Evolutionary conservation across 2,113 vertebrate species (phyloP), one percentile per base, ranked within the genome.

Genomic region (Nothobranchius furzeri): DNA sequence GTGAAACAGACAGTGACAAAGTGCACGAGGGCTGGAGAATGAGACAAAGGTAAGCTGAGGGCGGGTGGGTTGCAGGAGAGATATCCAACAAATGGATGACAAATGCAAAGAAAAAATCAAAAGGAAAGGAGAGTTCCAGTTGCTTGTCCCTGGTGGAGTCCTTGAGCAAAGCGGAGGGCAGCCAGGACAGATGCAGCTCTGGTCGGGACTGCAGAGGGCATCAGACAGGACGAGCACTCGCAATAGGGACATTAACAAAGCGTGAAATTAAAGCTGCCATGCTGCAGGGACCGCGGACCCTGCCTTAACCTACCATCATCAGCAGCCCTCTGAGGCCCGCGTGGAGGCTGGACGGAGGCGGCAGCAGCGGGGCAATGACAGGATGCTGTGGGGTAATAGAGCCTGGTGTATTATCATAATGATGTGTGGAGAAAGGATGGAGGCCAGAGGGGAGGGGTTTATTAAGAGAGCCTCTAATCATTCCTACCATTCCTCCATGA

Each of bases 201-300:
- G 75, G 85, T 64, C 37, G 47, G 30, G 60, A 54, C 48, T 37
- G 75, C 40, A 59, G 82, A 75, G 79, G 83, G 84, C 75, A 76
- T 78, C 49, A 46, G 64, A 52, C 78, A 65, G 75, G 76, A 82
- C 68, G 49, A 72, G 80, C 65, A 14, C 66, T 70, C 37, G 81
- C 81, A 66, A 70, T 55, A 73, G 73, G 86, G 75, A 89, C 87
- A 91, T 91, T 91, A 93, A 91, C 90, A 91, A 92, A 92, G 86
- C 92, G 87, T 93, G 90, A 92, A 93, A 93, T 93, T 90, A 91
- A 91, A 91, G 80, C 86, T 85, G 90, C 79, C 76, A 73, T 80
- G 83, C 89, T 86, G 85, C 78, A 75, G 82, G 71, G 86, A 86
- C 78, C 83, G 68, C 10, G 64, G 83, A 70, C 75, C 66, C 67